Base-by-base conservation (phyloP, 1,140 invertebrate genomes). In the Octopus sinensis region DNA sequence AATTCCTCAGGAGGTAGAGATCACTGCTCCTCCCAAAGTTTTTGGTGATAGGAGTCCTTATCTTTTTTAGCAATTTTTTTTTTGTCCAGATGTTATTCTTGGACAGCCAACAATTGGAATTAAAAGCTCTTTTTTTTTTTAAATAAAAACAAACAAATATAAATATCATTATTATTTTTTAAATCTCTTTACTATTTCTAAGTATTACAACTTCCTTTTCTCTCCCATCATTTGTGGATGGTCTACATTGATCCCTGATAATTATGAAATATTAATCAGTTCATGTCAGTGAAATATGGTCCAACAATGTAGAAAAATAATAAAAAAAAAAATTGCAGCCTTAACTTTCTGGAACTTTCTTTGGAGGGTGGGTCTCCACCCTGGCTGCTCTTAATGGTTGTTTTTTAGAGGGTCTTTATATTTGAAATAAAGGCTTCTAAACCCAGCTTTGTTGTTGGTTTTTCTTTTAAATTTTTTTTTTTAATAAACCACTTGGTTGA, bases 361-460 rank as follows among this genome's bases (percentile, higher is more conserved):
- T 13, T 73, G 17, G 68, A 43, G 68, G 68, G 68, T 73, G 68
- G 13, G 0, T 5, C 68, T 73, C 68, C 68, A 73, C 6, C 68
- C 68, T 73, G 68, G 68, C 68, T 73, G 68, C 68, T 73, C 7
- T 43, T 73, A 73, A 73, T 73, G 68, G 30, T 73, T 73, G 30
- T 73, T 73, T 43, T 13, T 73, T 73, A 73, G 68, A 23, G 68
- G 30, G 68, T 73, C 68, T 73, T 73, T 73, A 73, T 13, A 73
- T 73, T 73, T 73, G 68, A 73, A 73, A 73, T 73, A 73, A 73
- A 73, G 68, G 68, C 68, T 73, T 73, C 68, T 73, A 73, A 73
- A 73, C 68, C 68, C 68, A 73, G 30, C 17, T 10, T 17, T 9
- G 7, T 73, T 17, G 17, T 73, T 5, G 30, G 5, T 73, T 73